Evolutionary conservation across 1,140 invertebrate species (phyloP), one percentile per base, ranked within the genome.

Genomic region (Chironomus tepperi): DNA sequence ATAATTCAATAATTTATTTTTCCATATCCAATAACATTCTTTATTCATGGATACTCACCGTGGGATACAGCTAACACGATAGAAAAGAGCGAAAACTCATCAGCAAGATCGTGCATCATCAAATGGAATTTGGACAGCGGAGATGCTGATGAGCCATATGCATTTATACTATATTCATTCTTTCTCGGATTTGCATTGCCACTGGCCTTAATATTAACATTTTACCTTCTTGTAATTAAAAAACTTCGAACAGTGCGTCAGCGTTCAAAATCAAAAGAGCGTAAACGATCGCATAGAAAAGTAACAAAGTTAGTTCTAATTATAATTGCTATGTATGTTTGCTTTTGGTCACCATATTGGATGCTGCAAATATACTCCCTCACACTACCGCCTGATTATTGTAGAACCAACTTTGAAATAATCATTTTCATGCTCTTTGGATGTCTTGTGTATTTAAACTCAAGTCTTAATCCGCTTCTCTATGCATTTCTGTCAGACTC

Each of bases 101-200:
- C 16, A 18, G 16, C 65, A 70, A 70, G 19, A 21, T 70, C 65
- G 7, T 70, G 65, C 5, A 70, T 70, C 18, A 70, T 70, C 16
- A 70, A 70, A 70, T 70, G 65, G 65, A 18, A 70, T 19, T 19
- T 19, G 18, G 65, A 70, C 19, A 21, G 18, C 16, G 18, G 9
- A 9, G 18, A 19, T 70, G 65, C 9, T 12, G 65, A 70, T 70
- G 19, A 70, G 16, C 19, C 65, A 18, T 19, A 18, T 19, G 65
- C 16, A 21, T 70, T 70, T 10, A 70, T 70, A 7, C 16, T 70
- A 9, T 70, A 70, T 18, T 70, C 65, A 70, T 70, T 70, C 18
- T 18, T 70, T 19, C 8, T 70, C 7, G 65, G 65, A n/a, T 70
- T 70, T 21, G 16, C 19, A 10, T 9, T 70, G 65, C 65, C 65